phyloP scores from a whole-genome alignment of 2,113 vertebrate species.

The Butastur rufipennis region DNA sequence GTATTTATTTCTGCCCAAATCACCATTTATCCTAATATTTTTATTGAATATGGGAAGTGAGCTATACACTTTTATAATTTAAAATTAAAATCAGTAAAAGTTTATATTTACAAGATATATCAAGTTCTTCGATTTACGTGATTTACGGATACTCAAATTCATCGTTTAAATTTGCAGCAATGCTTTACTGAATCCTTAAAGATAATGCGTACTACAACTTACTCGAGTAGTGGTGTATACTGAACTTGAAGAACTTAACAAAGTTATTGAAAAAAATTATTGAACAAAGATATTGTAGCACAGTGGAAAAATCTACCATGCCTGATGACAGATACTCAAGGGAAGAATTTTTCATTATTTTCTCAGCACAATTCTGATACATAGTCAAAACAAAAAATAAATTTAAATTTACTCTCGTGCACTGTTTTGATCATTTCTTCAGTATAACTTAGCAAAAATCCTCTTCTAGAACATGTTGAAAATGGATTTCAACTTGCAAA shows the following conservation, averaged over 20 bases:
- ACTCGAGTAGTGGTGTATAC: neutral
- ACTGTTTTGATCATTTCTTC: constrained; percentile 25
- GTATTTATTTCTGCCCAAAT: neutral
- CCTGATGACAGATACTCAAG: neutral
- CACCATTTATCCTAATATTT: neutral
- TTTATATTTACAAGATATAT: neutral
- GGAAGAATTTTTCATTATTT: neutral
- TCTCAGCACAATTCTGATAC: neutral
- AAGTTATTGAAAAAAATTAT: neutral
- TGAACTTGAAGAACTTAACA: neutral
- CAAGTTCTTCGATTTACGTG: neutral
- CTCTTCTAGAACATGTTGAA: neutral
- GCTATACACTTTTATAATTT: neutral
- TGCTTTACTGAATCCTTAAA: neutral
- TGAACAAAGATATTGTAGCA: neutral
- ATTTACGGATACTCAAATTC: neutral
- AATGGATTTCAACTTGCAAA: constrained; percentile 19
- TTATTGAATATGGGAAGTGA: neutral
- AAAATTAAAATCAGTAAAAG: neutral
- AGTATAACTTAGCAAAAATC: neutral
- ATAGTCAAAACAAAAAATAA: constrained; percentile 12
- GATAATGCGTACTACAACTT: neutral
- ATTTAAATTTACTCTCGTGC: neutral
- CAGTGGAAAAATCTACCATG: neutral
- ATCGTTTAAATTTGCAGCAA: neutral